phyloP scores from a whole-genome alignment of 2,113 vertebrate genomes.

The Jacana jacana region DNA sequence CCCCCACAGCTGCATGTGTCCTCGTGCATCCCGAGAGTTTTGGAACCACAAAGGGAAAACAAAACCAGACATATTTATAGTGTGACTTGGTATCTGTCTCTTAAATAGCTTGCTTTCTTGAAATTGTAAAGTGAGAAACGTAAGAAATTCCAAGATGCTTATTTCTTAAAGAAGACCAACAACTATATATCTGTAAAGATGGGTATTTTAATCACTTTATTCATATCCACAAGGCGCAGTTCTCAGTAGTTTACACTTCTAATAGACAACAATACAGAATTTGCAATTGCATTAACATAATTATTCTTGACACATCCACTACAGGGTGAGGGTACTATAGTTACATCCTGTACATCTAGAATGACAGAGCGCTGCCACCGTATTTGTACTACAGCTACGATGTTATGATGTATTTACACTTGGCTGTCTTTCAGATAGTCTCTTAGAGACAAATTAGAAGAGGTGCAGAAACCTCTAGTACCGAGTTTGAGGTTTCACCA shows the following conservation, averaged over 20 bases:
- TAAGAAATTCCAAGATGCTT: neutral
- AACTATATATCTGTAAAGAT: constrained; percentile 25
- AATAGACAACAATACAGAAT: constrained; percentile 82
- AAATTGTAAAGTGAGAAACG: neutral
- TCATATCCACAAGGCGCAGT: constrained; percentile 61
- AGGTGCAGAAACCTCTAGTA: constrained; percentile 14
- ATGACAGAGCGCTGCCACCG: constrained; percentile 30
- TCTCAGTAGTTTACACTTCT: constrained; percentile 77
- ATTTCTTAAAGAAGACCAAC: neutral
- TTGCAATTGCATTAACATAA: constrained; percentile 69
- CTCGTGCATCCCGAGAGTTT: neutral
- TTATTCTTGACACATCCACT: constrained; percentile 61
- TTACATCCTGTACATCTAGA: constrained; percentile 56
- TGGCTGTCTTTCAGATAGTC: constrained; percentile 59
- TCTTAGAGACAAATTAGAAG: constrained; percentile 70
- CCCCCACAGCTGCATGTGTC: fast-evolving
- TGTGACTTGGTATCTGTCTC: neutral
- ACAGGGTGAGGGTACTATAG: neutral
- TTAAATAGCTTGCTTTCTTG: neutral
- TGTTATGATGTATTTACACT: constrained; percentile 66
- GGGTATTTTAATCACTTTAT: constrained; percentile 67
- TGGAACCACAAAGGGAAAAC: neutral
- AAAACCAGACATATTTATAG: neutral
- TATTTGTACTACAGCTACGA: neutral
- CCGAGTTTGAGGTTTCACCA: neutral